A percentile compares a stretch with the other conserved stretches of the same genome.
Conservation (phyloP, 2,113 vertebrate genomes). For the Mus spicilegus region DNA sequence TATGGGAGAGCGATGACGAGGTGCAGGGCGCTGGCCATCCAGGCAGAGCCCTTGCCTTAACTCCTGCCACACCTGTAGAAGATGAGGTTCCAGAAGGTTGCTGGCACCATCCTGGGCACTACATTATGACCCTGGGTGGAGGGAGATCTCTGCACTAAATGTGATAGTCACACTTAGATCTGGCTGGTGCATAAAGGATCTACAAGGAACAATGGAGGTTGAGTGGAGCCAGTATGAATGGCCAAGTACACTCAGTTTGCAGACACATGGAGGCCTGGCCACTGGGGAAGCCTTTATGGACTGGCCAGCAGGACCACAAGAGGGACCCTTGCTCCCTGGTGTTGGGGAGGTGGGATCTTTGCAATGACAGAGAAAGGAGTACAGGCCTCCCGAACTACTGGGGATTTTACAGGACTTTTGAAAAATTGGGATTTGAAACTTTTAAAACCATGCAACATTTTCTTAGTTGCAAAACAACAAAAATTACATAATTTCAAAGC, state of each 20-base stretch:
- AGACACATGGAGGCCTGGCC: neutral
- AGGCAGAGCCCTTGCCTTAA: too few relatives aligned
- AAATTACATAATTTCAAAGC: neutral
- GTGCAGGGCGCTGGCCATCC: too few relatives aligned
- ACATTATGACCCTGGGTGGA: neutral
- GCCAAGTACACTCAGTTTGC: neutral
- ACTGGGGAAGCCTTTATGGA: neutral
- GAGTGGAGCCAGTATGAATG: accelerated
- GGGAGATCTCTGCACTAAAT: neutral
- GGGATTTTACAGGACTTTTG: neutral
- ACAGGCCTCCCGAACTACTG: accelerated
- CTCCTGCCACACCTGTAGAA: neutral
- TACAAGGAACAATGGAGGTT: neutral
- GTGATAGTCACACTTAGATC: neutral
- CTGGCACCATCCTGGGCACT: too few relatives aligned
- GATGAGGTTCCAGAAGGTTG: neutral
- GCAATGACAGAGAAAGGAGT: neutral
- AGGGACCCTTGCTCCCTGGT: accelerated
- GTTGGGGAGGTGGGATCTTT: neutral
- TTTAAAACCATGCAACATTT: neutral
- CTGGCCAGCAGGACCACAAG: neutral
- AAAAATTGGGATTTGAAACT: neutral
- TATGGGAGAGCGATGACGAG: neutral
- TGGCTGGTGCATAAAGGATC: neutral
- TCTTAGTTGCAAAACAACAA: neutral